Evolutionary conservation across 2,888 invertebrate species (phyloP).

Genomic region (Leptinotarsa peninsularis): DNA sequence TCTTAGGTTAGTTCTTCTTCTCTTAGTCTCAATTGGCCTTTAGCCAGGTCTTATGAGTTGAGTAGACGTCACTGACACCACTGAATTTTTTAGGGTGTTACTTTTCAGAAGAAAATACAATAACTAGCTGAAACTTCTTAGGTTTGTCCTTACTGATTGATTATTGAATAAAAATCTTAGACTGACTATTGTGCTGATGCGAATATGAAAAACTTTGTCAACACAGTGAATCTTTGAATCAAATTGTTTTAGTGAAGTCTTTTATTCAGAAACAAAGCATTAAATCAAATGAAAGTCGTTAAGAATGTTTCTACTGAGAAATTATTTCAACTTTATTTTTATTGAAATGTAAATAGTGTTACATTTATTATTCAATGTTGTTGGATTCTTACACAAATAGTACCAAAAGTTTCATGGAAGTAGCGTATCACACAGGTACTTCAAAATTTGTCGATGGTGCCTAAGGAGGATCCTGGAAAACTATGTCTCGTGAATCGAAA

Average conservation of each 20-base stretch:
- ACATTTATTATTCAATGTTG: conserved; percentile 7
- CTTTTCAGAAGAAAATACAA: too few species aligned
- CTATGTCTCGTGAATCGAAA: too few species aligned
- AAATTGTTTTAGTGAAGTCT: conserved; percentile 2
- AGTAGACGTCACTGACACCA: too few species aligned
- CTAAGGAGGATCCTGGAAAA: neutral
- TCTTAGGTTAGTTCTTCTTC: too few species aligned
- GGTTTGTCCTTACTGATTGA: conserved; percentile 11
- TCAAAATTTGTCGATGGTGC: too few species aligned
- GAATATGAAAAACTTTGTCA: conserved; percentile 18
- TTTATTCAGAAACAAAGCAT: neutral
- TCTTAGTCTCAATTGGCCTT: too few species aligned
- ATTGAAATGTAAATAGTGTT: conserved; percentile 8
- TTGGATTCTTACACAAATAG: conserved; percentile 12
- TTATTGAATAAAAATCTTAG: conserved; percentile 26
- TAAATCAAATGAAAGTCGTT: neutral
- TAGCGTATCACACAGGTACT: neutral
- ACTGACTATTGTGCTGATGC: conserved; percentile 41
- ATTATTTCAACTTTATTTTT: neutral
- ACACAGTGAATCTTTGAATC: conserved; percentile 5
- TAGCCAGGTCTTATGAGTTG: too few species aligned
- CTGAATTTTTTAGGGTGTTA: too few species aligned
- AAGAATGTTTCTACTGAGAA: neutral
- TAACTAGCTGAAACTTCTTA: neutral
- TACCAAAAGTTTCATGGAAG: neutral